Base-by-base conservation (phyloP, 2,797 vertebrate species). In the Typhlichthys subterraneus region DNA sequence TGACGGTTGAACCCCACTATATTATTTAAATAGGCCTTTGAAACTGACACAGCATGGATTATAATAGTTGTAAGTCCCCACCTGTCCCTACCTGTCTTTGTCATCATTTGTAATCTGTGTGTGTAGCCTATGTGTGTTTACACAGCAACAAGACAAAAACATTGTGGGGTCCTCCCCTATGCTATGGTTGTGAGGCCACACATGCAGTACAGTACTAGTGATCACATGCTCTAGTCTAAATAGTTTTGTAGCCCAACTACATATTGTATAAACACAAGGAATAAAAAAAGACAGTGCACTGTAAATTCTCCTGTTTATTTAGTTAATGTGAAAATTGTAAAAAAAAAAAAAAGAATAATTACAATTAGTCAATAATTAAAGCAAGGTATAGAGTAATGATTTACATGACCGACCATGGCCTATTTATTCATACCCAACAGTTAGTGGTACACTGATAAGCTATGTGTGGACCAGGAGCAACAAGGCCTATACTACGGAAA, bases 101-200 rank as follows among this genome's bases (percentile, higher is more conserved):
- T 23, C 3, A 29, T 47, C 15, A 47, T 45, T 42, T 42, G 15
- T 53, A 12, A 8, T 33, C 48, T 49, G 47, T 23, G 14, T 12
- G 52, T 61, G n/a, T 60, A 19, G 13, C 38, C 29, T 59, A 11
- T 67, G 12, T 69, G 55, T 48, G 48, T 45, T 45, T 70, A 60
- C 59, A 59, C 52, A 65, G 45, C 13, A 47, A 17, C 15, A 33
- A 71, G 14, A 64, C 42, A 50, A 70, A 59, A 66, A 78, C 9
- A 69, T 65, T 53, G 59, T 57, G 72, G 59, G 61, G 61, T 50
- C 42, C 77, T 70, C 83, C 57, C 83, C 70, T 29, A 29, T 29
- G 23, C 23, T 29, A 75, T 38, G 13, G 68, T 42, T 52, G 50
- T 53, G 63, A 53, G 67, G 67, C 51, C 53, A 50, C 58, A 50